Base-by-base conservation (phyloP, 2,888 invertebrate genomes). In the Smittia sp. region DNA sequence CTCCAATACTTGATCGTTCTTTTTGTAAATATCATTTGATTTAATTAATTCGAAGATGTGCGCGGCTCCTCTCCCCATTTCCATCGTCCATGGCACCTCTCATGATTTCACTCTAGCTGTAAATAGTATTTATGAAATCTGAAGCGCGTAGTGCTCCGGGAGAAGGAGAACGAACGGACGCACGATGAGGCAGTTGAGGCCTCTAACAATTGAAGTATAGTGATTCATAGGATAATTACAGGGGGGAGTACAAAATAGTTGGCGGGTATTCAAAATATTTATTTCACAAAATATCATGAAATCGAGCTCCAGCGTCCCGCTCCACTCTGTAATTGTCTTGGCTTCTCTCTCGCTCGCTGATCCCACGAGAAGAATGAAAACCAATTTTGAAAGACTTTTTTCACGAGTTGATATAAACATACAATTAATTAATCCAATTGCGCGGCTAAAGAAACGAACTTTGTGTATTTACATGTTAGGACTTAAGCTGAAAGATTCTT, bases 211-310 rank as follows among this genome's bases (percentile, higher is more conserved):
- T 72, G 72, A 72, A 72, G 32, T 54, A 69, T 52, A 69, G 27
- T 54, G 69, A 69, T 69, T 69, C 54, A 69, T 69, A 72, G 38
- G 54, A 72, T 72, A 72, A 72, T 72, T 72, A 72, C 25, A 72
- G 72, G 54, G 72, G 39, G 62, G n/a, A 54, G 7, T 69, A n/a
- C 58, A 38, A 68, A 24, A 22, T 24, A 54, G 18, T n/a, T 13
- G 13, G 65, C n/a, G 65, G 32, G 65, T 68, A 68, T 68, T 68
- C 68, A 68, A 68, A 68, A 68, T 68, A 68, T 70, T 70, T 58
- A 22, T 58, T 58, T 58, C 58, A 20, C 13, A 58, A 46, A 58
- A 4, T 1, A 58, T 58, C 58, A 70, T 70, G 54, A 27, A 20
- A 54, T 38, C 24, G 38, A 52, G 27, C 32, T 62, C 62, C 25